Conservation (phyloP, 2,113 vertebrate species). For the Hyla sarda region DNA sequence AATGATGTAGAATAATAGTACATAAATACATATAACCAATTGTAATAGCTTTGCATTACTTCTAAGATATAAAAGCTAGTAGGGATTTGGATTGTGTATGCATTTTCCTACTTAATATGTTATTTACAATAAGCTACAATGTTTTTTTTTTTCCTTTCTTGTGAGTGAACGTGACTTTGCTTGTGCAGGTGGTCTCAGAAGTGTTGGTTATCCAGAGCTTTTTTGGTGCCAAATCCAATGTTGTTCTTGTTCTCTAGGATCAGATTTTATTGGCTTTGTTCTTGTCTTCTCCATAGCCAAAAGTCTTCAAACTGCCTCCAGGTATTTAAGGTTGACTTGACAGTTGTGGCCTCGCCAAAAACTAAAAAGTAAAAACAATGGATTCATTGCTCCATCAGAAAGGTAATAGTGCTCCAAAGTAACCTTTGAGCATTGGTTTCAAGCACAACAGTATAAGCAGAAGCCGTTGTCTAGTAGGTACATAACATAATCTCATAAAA, state of each 20-base stretch:
- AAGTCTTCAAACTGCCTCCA: constrained; percentile 32
- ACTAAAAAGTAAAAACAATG: constrained; percentile 24
- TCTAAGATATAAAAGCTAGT: neutral
- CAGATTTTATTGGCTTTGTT: constrained; percentile 33
- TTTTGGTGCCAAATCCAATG: neutral
- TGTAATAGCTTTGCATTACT: neutral
- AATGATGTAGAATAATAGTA: too few species aligned
- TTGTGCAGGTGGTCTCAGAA: constrained; percentile 2
- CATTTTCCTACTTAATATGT: too few species aligned
- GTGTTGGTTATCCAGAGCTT: neutral
- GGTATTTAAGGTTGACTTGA: constrained; percentile 18
- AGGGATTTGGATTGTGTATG: neutral
- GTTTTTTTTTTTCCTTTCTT: too few species aligned
- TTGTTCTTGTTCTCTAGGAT: constrained; percentile 25
- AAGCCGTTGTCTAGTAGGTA: neutral
- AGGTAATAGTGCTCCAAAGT: neutral
- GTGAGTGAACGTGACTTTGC: neutral
- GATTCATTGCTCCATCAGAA: constrained; percentile 31
- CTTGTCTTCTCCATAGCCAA: constrained; percentile 29
- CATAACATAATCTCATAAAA: neutral
- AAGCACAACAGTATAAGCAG: neutral
- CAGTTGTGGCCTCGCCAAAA: constrained; percentile 30
- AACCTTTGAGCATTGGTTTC: neutral
- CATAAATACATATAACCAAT: neutral
- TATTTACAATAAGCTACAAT: neutral